Evolutionary conservation across 2,797 vertebrate species (phyloP).

Genomic region (Pteropus rufus): DNA sequence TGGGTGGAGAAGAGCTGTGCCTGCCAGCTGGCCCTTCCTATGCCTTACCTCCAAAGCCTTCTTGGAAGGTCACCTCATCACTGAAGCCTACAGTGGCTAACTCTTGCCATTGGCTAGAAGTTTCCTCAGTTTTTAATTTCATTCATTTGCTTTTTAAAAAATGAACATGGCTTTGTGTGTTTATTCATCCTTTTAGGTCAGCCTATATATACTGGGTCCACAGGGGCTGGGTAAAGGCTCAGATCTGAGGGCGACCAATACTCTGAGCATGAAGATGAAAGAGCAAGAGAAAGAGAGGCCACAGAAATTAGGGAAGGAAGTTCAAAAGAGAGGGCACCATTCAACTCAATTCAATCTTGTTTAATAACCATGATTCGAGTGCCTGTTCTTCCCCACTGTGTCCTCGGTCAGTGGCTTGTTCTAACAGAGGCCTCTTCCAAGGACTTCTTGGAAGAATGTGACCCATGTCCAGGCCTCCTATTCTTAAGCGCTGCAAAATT

Average conservation of each 20-base stretch:
- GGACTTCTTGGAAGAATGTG: not conserved
- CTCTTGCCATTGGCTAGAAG: too few species aligned
- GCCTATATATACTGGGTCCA: not conserved
- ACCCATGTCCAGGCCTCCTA: not conserved
- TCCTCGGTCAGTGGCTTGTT: not conserved
- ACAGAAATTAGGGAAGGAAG: not conserved
- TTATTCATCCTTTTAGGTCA: not conserved
- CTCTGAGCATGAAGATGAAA: not conserved
- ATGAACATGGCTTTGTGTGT: not conserved
- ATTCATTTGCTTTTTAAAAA: constrained; percentile 3
- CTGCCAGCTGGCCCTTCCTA: not conserved
- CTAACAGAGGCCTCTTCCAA: not conserved
- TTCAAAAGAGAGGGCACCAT: not conserved
- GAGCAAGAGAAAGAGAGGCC: not conserved
- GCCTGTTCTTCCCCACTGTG: not conserved
- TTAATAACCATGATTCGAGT: too few species aligned
- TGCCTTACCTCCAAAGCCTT: not conserved
- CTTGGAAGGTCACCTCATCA: not conserved
- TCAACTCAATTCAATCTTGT: too few species aligned
- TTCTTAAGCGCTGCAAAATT: not conserved
- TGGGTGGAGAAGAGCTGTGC: not conserved
- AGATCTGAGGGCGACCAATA: not conserved
- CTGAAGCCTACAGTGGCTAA: not conserved
- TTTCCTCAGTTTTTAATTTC: not conserved
- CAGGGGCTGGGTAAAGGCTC: not conserved